Percentiles rank a stretch among this genome's conserved stretches.
Conservation (phyloP, 2,797 vertebrate genomes). For the Galaxias olidus region DNA sequence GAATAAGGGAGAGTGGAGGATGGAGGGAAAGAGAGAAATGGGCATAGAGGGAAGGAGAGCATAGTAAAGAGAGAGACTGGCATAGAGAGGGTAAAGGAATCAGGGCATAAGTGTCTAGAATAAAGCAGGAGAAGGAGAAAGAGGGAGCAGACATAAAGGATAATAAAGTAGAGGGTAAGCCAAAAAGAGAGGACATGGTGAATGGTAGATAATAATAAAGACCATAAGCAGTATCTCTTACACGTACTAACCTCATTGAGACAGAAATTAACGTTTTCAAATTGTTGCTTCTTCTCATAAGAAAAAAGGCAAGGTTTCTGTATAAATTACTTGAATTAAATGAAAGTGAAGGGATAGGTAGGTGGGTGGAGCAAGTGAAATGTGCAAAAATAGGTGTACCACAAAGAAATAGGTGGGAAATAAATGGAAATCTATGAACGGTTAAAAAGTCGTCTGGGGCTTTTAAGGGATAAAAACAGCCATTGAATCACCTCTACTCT, state of each 20-base stretch:
- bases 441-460: too few relatives aligned
- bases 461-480: too few relatives aligned
- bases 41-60: not conserved
- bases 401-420: too few relatives aligned
- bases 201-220: slow-evolving; percentile 16
- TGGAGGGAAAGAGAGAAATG: not conserved
- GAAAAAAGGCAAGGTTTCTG: too few relatives aligned
- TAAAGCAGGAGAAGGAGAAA: not conserved
- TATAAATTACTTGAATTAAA: not conserved
- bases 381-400: too few relatives aligned
- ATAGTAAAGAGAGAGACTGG: not conserved
- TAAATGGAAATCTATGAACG: too few relatives aligned
- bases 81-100: not conserved
- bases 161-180: not conserved
- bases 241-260: not conserved
- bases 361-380: too few relatives aligned
- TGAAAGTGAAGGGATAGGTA: too few relatives aligned
- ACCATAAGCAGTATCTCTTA: not conserved
- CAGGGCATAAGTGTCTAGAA: not conserved
- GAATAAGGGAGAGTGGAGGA: not conserved
- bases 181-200: slow-evolving; percentile 1
- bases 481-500: too few relatives aligned
- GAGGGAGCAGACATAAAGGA: slow-evolving; percentile 8
- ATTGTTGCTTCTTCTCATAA: too few relatives aligned
- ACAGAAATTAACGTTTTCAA: not conserved